Percentiles rank a stretch among this genome's conserved stretches.
These are phyloP conservation scores for Conistra vaccinii DNA, from an alignment of 2,888 invertebrate species.

Conservation along the genomic window DNA sequence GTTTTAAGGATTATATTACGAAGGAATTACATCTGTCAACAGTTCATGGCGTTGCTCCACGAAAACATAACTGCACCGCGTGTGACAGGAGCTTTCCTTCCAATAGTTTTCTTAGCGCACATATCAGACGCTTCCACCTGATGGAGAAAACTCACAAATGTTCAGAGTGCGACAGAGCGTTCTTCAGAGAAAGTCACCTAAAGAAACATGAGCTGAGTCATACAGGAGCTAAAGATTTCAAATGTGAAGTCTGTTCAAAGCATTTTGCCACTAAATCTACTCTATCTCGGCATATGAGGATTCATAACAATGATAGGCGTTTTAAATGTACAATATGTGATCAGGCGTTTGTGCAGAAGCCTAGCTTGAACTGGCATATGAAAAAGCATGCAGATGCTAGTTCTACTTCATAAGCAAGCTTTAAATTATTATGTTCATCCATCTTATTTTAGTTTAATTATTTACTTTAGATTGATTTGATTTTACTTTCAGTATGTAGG, in stretches of 20 bases:
- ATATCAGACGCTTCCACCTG: conserved; percentile 61
- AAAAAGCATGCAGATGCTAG: conserved; percentile 43
- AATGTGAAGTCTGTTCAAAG: conserved; percentile 79
- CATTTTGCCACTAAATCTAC: conserved; percentile 75
- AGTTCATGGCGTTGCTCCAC: conserved; percentile 40
- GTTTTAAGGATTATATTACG: conserved; percentile 66
- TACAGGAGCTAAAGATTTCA: conserved; percentile 80
- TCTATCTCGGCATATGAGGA: conserved; percentile 77
- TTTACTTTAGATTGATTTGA: not conserved
- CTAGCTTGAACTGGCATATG: conserved; percentile 71
- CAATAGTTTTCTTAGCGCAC: conserved; percentile 35
- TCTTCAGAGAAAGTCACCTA: conserved; percentile 70
- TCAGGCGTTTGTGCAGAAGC: conserved; percentile 70
- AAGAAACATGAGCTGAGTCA: conserved; percentile 82
- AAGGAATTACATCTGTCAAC: conserved; percentile 68
- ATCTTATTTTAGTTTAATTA: not conserved
- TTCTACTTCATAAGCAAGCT: not conserved
- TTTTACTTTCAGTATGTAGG: not conserved
- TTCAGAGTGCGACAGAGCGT: conserved; percentile 65
- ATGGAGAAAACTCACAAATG: conserved; percentile 72
- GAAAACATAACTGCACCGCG: conserved; percentile 38
- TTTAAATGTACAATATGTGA: conserved; percentile 68
- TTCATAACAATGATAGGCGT: conserved; percentile 72
- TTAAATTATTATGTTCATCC: not conserved
- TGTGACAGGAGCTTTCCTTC: conserved; percentile 54